Conservation (phyloP, 2,113 vertebrate genomes). For the Scortum barcoo region DNA sequence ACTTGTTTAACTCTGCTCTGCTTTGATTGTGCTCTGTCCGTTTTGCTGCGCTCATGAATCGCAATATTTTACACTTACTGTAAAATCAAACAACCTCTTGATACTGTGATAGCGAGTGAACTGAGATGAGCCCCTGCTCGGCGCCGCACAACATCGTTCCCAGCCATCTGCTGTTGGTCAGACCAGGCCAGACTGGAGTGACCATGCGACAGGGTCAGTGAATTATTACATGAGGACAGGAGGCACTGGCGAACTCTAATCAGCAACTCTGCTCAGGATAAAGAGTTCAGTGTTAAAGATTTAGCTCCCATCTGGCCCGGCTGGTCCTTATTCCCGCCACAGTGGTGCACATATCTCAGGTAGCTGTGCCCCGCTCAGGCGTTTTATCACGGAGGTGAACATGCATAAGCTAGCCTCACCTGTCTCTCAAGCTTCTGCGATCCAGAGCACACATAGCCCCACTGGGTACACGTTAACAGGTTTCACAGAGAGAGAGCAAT, state of each 20-base stretch:
- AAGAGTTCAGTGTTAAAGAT: conserved; percentile 50
- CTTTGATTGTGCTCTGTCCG: background rate
- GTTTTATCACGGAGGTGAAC: conserved; percentile 17
- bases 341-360: conserved; percentile 14
- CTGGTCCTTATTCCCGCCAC: conserved; percentile 7
- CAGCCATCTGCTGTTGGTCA: conserved; percentile 62
- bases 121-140: conserved; percentile 19
- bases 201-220: conserved; percentile 27
- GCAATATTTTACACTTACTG: background rate
- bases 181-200: conserved; percentile 28
- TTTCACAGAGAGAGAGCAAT: conserved; percentile 22
- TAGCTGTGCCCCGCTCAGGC: conserved; percentile 4
- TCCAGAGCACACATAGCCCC: background rate
- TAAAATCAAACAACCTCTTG: conserved; percentile 15
- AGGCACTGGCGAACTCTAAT: conserved; percentile 58
- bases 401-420: background rate
- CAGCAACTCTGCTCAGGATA: conserved; percentile 46
- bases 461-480: conserved; percentile 22
- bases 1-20: background rate
- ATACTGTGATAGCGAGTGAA: conserved; percentile 15
- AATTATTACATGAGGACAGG: conserved; percentile 53
- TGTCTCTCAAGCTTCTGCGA: background rate
- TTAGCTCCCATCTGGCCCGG: conserved; percentile 64
- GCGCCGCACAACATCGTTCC: background rate
- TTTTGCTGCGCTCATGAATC: background rate